phyloP scores from a whole-genome alignment of 2,797 vertebrate species.

The Eulemur rubriventer region DNA sequence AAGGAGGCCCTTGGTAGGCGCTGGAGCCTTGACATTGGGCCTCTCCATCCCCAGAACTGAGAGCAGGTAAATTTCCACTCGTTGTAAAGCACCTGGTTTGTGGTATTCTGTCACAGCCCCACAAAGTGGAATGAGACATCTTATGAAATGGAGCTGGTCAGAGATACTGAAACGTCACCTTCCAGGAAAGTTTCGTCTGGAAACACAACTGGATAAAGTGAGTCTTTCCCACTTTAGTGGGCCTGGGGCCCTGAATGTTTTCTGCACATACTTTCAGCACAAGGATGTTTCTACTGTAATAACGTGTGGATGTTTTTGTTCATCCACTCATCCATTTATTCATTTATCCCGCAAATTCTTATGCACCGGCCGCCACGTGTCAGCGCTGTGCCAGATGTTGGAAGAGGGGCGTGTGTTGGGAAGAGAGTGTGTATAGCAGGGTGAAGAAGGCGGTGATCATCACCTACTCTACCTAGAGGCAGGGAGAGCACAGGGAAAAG shows the following conservation, averaged over 20 bases:
- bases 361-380: rapidly evolving
- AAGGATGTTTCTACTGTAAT: not conserved
- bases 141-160: not conserved
- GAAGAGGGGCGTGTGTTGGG: too few relatives aligned
- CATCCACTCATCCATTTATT: not conserved
- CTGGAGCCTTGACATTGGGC: not conserved
- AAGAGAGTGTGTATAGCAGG: too few relatives aligned
- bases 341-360: not conserved
- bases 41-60: not conserved
- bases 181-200: too few relatives aligned
- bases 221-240: not conserved
- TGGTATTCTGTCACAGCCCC: rapidly evolving
- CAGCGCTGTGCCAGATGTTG: rapidly evolving
- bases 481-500: not conserved
- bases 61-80: not conserved
- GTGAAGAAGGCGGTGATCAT: rapidly evolving
- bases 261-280: not conserved
- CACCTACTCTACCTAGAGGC: too few relatives aligned
- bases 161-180: too few relatives aligned
- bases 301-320: not conserved
- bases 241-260: not conserved
- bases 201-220: not conserved
- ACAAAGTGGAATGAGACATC: not conserved
- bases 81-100: too few relatives aligned
- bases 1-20: not conserved